Evolutionary conservation across 2,888 invertebrate genomes (phyloP).

Genomic region (Beris chalybata): DNA sequence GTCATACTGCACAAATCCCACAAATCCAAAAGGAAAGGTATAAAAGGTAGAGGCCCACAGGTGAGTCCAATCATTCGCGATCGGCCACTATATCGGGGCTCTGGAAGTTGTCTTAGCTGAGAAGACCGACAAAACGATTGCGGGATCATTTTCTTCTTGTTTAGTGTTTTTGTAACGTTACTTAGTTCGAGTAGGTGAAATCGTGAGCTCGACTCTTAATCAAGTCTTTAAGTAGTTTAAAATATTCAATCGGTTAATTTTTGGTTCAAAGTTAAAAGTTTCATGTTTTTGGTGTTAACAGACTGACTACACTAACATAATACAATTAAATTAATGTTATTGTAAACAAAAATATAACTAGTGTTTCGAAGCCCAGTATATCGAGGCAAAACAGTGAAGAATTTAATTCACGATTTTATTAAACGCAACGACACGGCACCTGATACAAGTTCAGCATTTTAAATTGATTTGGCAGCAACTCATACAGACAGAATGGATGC

Average conservation of each 20-base stretch:
- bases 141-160: too few relatives aligned
- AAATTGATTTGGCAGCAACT: conserved; percentile 31
- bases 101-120: conserved; percentile 28
- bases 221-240: conserved; percentile 4
- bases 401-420: too few relatives aligned
- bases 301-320: too few relatives aligned
- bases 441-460: conserved; percentile 34
- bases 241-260: not conserved
- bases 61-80: conserved; percentile 35
- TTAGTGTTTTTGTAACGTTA: too few relatives aligned
- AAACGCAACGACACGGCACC: not conserved
- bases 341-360: too few relatives aligned
- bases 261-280: conserved; percentile 10
- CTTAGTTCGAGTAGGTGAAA: conserved; percentile 26
- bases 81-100: conserved; percentile 24
- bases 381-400: too few relatives aligned
- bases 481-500: conserved; percentile 34
- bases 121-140: not conserved
- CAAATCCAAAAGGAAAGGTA: conserved; percentile 35
- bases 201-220: conserved; percentile 33
- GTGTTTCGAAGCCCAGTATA: too few relatives aligned
- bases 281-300: not conserved
- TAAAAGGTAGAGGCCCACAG: conserved; percentile 36
- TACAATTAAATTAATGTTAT: too few relatives aligned
- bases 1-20: conserved; percentile 31